Percentiles rank a stretch among this genome's conserved stretches.
Evolutionary conservation across 2,888 invertebrate species (phyloP).

Genomic region (Napeogenes inachia): DNA sequence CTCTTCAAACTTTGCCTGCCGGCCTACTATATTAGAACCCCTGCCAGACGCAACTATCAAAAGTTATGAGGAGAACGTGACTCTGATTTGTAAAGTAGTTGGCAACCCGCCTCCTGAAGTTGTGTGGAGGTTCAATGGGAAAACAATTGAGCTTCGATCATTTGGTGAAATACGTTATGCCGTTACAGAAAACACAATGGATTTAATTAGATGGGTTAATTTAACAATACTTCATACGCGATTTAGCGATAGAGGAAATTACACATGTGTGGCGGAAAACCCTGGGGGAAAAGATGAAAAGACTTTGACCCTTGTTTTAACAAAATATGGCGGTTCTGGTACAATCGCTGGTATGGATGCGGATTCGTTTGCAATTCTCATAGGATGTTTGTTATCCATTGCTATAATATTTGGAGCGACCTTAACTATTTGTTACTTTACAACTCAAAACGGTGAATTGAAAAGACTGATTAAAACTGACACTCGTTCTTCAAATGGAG

Average conservation of each 20-base stretch:
- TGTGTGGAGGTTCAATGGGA: slow-evolving; percentile 83
- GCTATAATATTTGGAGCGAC: slow-evolving; percentile 68
- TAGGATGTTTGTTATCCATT: slow-evolving; percentile 68
- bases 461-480: slow-evolving; percentile 80
- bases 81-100: slow-evolving; percentile 84
- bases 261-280: slow-evolving; percentile 89
- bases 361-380: slow-evolving; percentile 73
- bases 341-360: slow-evolving; percentile 68
- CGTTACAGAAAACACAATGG: slow-evolving; percentile 65
- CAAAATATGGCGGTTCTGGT: slow-evolving; percentile 65
- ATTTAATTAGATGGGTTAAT: slow-evolving; percentile 79
- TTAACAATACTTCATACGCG: slow-evolving; percentile 81
- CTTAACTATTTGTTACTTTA: slow-evolving; percentile 74
- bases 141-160: slow-evolving; percentile 73
- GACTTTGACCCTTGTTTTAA: slow-evolving; percentile 81
- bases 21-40: slow-evolving; percentile 85
- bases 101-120: slow-evolving; percentile 88
- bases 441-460: slow-evolving; percentile 68
- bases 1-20: slow-evolving; percentile 88
- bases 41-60: slow-evolving; percentile 78
- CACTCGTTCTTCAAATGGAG: slow-evolving; percentile 79
- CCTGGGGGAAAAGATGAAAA: slow-evolving; percentile 87
- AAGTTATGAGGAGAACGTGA: slow-evolving; percentile 82
- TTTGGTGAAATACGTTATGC: slow-evolving; percentile 73
- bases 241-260: slow-evolving; percentile 83